These are phyloP conservation scores for Pimephales promelas DNA, from an alignment of 2,113 vertebrate genomes.

Conservation along the genomic window DNA sequence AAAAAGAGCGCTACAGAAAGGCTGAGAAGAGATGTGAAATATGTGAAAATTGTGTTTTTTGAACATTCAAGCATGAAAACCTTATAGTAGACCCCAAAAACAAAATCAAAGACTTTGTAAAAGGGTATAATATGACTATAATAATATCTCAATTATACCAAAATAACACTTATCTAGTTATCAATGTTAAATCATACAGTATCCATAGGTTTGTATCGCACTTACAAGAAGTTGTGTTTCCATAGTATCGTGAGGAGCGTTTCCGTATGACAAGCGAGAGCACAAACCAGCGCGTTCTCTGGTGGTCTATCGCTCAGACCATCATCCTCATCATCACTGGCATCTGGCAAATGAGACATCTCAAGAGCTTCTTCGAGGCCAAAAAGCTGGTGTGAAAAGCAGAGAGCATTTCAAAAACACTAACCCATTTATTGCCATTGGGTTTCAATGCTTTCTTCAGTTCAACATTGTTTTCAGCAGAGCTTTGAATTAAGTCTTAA, in stretches of 20 bases:
- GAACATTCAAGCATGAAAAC: too few species aligned
- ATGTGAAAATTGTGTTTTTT: too few species aligned
- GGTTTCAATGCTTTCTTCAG: background rate
- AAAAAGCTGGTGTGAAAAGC: conserved; percentile 87
- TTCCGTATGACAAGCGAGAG: conserved; percentile 96
- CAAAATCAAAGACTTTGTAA: too few species aligned
- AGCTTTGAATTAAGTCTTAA: background rate
- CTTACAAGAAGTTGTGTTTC: background rate
- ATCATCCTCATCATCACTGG: conserved; percentile 92
- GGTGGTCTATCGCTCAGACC: conserved; percentile 96
- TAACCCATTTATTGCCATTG: background rate
- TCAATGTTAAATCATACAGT: background rate
- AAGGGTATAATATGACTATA: too few species aligned
- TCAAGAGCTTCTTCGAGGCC: conserved; percentile 96
- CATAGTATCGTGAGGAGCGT: conserved; percentile 90
- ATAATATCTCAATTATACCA: background rate
- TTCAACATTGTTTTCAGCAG: background rate
- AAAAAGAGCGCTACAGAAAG: too few species aligned
- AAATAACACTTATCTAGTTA: background rate
- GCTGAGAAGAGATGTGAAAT: too few species aligned
- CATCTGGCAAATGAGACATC: conserved; percentile 96
- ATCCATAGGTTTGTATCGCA: background rate
- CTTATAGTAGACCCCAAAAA: too few species aligned
- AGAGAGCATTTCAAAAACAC: background rate
- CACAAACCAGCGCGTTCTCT: conserved; percentile 94